Conservation (phyloP, 2,888 invertebrate species). For the Orthosia incerta region DNA sequence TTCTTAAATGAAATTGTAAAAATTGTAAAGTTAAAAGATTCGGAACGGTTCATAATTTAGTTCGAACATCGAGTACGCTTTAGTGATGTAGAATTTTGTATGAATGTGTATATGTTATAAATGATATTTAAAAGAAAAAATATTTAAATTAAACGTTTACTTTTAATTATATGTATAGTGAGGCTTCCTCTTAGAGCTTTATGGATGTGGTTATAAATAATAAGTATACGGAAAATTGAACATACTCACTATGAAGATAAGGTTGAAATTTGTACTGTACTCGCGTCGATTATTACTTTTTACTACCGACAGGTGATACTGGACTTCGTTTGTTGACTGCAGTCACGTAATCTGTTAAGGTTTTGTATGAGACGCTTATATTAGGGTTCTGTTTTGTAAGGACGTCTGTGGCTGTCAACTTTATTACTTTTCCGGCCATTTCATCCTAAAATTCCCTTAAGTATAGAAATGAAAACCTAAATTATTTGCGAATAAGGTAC, state of each 20-base stretch:
- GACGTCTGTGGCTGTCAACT: constrained; percentile 50
- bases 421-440: neutral
- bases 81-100: constrained; percentile 85
- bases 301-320: constrained; percentile 60
- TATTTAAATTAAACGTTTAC: constrained; percentile 78
- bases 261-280: constrained; percentile 80
- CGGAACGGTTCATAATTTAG: constrained; percentile 74
- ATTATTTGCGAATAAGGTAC: neutral
- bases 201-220: constrained; percentile 85
- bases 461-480: neutral
- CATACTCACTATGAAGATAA: constrained; percentile 87
- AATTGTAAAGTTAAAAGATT: constrained; percentile 71
- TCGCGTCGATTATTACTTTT: constrained; percentile 72
- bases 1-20: constrained; percentile 73
- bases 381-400: constrained; percentile 52
- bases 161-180: constrained; percentile 87
- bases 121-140: constrained; percentile 83
- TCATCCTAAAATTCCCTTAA: neutral
- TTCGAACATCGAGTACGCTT: constrained; percentile 86
- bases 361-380: constrained; percentile 59
- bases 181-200: constrained; percentile 90
- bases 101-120: constrained; percentile 88
- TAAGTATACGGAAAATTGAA: constrained; percentile 89
- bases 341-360: constrained; percentile 61
- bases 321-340: constrained; percentile 62